Percentiles rank a stretch among this genome's conserved stretches.
Conservation (phyloP, 2,888 invertebrate species). For the Eristalis tenax region DNA sequence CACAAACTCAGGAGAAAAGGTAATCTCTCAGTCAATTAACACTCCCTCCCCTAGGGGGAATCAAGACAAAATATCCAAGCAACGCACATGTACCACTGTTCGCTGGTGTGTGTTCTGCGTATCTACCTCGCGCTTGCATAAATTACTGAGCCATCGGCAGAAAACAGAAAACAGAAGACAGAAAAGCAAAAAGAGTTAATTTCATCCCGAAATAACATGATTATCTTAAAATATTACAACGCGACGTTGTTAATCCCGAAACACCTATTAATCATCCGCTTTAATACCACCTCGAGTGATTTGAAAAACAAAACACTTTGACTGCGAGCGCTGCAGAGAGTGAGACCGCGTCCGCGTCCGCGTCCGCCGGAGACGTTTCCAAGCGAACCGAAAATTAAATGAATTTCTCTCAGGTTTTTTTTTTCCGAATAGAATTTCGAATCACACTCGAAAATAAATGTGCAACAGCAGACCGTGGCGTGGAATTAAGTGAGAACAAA, state of each 20-base stretch:
- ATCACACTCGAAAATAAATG: constrained; percentile 40
- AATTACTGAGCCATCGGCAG: constrained; percentile 20
- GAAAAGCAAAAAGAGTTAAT: not conserved
- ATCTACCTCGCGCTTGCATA: constrained; percentile 12
- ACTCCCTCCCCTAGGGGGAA: not conserved
- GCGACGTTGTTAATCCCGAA: constrained; percentile 48
- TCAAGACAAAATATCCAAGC: not conserved
- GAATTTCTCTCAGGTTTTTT: not conserved
- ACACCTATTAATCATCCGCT: constrained; percentile 53
- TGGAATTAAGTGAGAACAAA: constrained; percentile 43
- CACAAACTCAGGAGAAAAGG: too few species aligned
- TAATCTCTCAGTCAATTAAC: too few species aligned
- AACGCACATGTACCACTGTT: not conserved
- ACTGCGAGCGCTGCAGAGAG: not conserved
- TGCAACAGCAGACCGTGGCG: constrained; percentile 31
- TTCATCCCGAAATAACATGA: constrained; percentile 22
- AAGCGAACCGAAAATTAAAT: constrained; percentile 9
- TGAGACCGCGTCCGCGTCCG: too few species aligned
- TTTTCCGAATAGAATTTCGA: not conserved
- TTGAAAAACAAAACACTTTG: constrained; percentile 7
- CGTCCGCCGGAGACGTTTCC: constrained; percentile 2
- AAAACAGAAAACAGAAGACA: not conserved
- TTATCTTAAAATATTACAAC: constrained; percentile 55
- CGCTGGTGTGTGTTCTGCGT: not conserved
- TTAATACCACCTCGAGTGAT: constrained; percentile 34